Evolutionary conservation across 2,888 invertebrate species (phyloP).

Genomic region (Nineta flava): DNA sequence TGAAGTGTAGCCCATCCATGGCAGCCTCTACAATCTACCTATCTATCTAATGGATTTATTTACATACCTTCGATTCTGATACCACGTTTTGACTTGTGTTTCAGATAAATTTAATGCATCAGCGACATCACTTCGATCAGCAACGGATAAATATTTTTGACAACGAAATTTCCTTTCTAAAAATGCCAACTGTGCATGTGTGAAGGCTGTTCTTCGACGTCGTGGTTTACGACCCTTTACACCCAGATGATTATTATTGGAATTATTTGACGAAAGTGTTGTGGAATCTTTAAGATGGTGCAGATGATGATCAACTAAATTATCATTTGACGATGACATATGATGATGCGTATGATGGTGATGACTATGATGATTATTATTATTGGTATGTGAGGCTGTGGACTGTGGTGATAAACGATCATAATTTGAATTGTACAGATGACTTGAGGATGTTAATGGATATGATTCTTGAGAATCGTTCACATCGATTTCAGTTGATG

Average conservation of each 20-base stretch:
- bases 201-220: constrained; percentile 78
- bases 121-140: constrained; percentile 84
- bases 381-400: background rate
- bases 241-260: constrained; percentile 21
- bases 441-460: background rate
- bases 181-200: constrained; percentile 84
- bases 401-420: background rate
- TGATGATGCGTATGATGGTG: background rate
- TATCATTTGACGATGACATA: background rate
- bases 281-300: background rate
- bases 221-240: constrained; percentile 61
- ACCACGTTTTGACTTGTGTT: constrained; percentile 95
- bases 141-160: constrained; percentile 87
- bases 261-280: constrained; percentile 11
- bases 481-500: constrained; percentile 6
- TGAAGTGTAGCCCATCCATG: too few relatives aligned
- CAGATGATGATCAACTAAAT: background rate
- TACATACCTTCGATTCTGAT: constrained; percentile 65
- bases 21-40: too few relatives aligned
- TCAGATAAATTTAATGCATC: constrained; percentile 79
- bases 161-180: constrained; percentile 83
- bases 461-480: constrained; percentile 3
- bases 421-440: background rate
- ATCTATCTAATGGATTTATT: too few relatives aligned
- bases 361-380: background rate